Conservation (phyloP, 2,888 invertebrate genomes). For the Epistrophe eligans region DNA sequence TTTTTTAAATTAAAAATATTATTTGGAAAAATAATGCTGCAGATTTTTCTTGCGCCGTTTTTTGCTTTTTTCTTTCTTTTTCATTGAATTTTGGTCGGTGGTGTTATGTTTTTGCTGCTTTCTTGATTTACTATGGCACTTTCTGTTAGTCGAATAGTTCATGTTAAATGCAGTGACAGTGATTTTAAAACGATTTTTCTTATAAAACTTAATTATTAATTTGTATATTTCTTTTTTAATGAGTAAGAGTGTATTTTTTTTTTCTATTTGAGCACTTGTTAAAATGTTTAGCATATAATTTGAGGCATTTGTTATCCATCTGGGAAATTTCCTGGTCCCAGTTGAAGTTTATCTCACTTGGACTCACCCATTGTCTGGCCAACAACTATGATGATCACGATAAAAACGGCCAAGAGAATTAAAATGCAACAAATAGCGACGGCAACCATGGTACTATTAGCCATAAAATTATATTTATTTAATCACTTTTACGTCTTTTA, state of each 20-base stretch:
- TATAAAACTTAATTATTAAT: conserved; percentile 22
- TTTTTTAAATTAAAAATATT: background rate
- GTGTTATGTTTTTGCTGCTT: conserved; percentile 22
- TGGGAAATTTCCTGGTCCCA: conserved; percentile 84
- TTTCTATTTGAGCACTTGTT: conserved; percentile 22
- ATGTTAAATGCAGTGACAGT: conserved; percentile 42
- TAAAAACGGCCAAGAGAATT: conserved; percentile 91
- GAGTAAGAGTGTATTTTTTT: background rate
- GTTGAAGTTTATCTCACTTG: conserved; percentile 85
- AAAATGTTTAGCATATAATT: conserved; percentile 81
- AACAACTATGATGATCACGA: conserved; percentile 92
- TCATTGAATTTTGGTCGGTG: conserved; percentile 47
- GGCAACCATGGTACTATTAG: conserved; percentile 88
- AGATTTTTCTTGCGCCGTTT: conserved; percentile 51
- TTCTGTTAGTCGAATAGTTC: conserved; percentile 17
- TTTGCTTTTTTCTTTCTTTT: conserved; percentile 45
- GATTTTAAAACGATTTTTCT: conserved; percentile 2
- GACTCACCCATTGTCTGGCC: conserved; percentile 90
- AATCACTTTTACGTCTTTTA: background rate
- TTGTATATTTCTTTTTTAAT: conserved; percentile 10
- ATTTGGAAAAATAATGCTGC: background rate
- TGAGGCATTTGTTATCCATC: conserved; percentile 84
- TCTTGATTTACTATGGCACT: background rate
- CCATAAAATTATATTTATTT: conserved; percentile 79
- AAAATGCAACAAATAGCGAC: conserved; percentile 93